Evolutionary conservation across 2,797 vertebrate species (phyloP).

Genomic region (Typhlichthys subterraneus): DNA sequence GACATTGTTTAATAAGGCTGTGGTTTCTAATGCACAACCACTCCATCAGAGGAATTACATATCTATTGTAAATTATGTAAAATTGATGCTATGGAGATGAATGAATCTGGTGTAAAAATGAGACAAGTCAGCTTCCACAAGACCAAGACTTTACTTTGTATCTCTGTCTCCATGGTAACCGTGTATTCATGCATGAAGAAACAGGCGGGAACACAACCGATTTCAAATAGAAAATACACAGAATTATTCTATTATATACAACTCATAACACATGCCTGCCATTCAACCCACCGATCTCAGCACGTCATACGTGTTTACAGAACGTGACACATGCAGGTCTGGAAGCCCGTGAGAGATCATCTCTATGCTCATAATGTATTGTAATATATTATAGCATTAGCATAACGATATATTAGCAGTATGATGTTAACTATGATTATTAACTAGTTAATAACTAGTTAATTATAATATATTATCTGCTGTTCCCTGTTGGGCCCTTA

Average conservation of each 20-base stretch:
- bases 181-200: slow-evolving; percentile 72
- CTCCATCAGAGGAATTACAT: too few species aligned
- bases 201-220: slow-evolving; percentile 57
- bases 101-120: too few species aligned
- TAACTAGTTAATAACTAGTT: too few species aligned
- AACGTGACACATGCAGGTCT: slow-evolving; percentile 57
- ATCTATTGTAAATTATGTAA: too few species aligned
- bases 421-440: slow-evolving; percentile 7
- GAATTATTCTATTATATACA: slow-evolving; percentile 63
- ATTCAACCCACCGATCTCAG: slow-evolving; percentile 45
- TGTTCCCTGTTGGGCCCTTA: slow-evolving; percentile 54
- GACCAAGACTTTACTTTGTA: slow-evolving; percentile 17
- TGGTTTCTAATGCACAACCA: too few species aligned
- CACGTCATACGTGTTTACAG: slow-evolving; percentile 22
- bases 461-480: slow-evolving; percentile 75
- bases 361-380: too few species aligned
- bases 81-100: slow-evolving; percentile 5
- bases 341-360: too few species aligned
- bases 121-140: slow-evolving; percentile 29
- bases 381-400: too few species aligned
- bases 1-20: too few species aligned
- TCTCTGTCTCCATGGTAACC: slow-evolving; percentile 48
- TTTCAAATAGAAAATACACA: slow-evolving; percentile 17
- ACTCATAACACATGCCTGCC: slow-evolving; percentile 71
- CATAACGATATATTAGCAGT: too few species aligned